Evolutionary conservation across 2,888 invertebrate species (phyloP), one percentile per base, ranked within the genome.

Genomic region (Campoplex capitator): DNA sequence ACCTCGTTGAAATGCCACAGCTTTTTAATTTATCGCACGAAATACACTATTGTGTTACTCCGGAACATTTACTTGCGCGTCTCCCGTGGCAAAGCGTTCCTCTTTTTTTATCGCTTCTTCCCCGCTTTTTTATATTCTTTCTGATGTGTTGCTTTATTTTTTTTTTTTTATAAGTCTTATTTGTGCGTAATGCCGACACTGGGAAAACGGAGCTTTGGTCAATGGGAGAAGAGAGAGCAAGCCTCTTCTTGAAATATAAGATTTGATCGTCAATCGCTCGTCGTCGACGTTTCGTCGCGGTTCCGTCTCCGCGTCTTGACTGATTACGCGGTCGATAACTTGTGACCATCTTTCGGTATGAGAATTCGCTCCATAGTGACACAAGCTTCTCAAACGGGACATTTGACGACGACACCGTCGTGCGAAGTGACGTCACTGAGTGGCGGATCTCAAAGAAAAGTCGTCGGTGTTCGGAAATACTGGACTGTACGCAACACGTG

Each of bases 171-270:
- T 23, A 18, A 28, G 51, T 65, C 56, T 48, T 80, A 54, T 74
- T 81, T 67, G 74, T 81, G 73, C 65, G 81, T 81, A 54, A 65
- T 48, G 74, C 81, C 73, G 81, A 82, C 38, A 38, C 82, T 42
- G 54, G 62, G 54, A 67, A 65, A 76, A 76, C 45, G 62, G 32
- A 48, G 76, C 32, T 42, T n/a, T 45, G 48, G 48, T 48, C 65
- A 76, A 65, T 45, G 65, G 65, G 58, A n/a, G 54, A 45, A 45
- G 71, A 51, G 48, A 51, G 35, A 73, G 54, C 32, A 54, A 71
- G 48, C 48, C 48, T 73, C 73, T 32, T 73, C 73, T 71, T 51
- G 32, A 32, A 51, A 71, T 3, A 38, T 38, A 38, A 4, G 48
- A 48, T 45, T 71, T 71, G 48, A 48, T 32, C 71, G 58, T 58